A percentile compares a stretch with the other conserved stretches of the same genome.
These are phyloP conservation scores for Epizoanthus fatuus DNA, from an alignment of 92 coral and sea anemone genomes.

Conservation along the genomic window DNA sequence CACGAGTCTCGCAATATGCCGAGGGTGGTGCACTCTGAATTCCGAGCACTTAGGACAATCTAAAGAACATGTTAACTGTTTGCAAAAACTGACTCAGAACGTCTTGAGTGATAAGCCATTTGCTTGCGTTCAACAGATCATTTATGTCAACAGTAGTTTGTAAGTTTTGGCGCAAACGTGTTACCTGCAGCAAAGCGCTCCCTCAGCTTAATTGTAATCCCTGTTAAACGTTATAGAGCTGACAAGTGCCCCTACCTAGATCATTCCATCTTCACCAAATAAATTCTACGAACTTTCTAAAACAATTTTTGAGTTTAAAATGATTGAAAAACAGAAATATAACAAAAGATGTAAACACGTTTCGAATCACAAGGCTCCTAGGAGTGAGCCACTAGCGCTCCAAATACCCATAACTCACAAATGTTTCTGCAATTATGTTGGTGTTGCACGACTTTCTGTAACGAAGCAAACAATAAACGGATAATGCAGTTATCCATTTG, in stretches of 20 bases:
- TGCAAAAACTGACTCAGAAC: not conserved
- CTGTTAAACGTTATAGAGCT: conserved; percentile 18
- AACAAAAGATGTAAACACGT: not conserved
- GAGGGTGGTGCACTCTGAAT: not conserved
- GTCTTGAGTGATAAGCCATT: not conserved
- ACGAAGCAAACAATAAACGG: not conserved
- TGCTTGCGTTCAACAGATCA: not conserved
- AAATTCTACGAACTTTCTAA: not conserved
- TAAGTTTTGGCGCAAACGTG: not conserved
- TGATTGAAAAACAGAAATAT: not conserved
- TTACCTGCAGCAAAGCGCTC: not conserved
- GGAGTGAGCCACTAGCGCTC: not conserved
- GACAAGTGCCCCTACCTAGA: not conserved
- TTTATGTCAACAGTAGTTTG: too few relatives aligned
- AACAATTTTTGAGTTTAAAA: not conserved
- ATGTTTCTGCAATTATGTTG: not conserved
- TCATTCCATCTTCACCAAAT: conserved; percentile 2
- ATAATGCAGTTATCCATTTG: not conserved
- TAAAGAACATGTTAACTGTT: not conserved
- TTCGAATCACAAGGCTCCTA: not conserved
- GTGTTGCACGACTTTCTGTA: not conserved
- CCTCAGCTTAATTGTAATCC: conserved; percentile 23
- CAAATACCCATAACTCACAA: not conserved
- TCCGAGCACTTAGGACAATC: not conserved
- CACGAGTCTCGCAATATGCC: conserved; percentile 19